Conservation (phyloP, 2,113 vertebrate genomes). For the Hippopotamus amphibius region DNA sequence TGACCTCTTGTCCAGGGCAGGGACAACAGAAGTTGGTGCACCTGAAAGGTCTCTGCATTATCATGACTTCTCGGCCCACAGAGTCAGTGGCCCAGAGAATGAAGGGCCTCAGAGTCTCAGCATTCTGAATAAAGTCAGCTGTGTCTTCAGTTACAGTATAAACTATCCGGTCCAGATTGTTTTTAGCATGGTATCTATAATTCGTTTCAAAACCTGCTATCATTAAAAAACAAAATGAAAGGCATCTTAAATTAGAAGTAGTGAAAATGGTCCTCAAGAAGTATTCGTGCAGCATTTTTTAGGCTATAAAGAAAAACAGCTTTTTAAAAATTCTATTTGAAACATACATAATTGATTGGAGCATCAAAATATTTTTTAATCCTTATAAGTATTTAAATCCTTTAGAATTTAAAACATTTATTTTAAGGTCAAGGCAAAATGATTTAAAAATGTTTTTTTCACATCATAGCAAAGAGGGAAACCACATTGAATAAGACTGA, state of each 20-base stretch:
- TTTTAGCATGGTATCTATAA: conserved; percentile 82
- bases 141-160: conserved; percentile 79
- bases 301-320: not conserved
- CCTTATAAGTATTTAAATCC: not conserved
- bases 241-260: not conserved
- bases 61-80: conserved; percentile 72
- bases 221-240: conserved; percentile 65
- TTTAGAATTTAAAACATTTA: not conserved
- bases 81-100: conserved; percentile 75
- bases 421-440: conserved; percentile 22
- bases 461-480: not conserved
- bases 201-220: conserved; percentile 70
- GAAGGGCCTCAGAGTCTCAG: conserved; percentile 72
- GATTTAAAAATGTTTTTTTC: not conserved
- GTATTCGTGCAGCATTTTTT: not conserved
- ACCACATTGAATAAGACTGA: not conserved
- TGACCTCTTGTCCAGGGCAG: conserved; percentile 80
- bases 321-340: not conserved
- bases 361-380: not conserved
- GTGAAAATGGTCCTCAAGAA: not conserved
- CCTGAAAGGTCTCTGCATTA: conserved; percentile 70
- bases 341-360: not conserved
- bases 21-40: conserved; percentile 76
- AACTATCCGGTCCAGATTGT: conserved; percentile 70
- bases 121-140: conserved; percentile 70